These are phyloP conservation scores for Narcine bancroftii DNA, from an alignment of 2,113 vertebrate genomes.

Conservation along the genomic window DNA sequence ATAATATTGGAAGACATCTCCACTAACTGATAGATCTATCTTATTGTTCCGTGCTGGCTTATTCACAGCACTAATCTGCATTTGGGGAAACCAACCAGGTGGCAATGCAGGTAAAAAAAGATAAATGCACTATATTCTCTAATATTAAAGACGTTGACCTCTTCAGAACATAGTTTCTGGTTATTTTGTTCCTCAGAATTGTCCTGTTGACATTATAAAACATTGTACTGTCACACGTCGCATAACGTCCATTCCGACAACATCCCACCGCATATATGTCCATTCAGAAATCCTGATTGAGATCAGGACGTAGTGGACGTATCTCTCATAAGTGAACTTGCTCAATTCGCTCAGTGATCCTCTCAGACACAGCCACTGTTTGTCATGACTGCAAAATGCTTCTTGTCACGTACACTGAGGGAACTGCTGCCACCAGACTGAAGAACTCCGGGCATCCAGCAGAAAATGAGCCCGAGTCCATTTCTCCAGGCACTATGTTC, in stretches of 20 bases:
- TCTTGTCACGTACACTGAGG: too few species aligned
- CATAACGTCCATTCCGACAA: too few species aligned
- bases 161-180: neutral
- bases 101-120: neutral
- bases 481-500: constrained; percentile 48
- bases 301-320: too few species aligned
- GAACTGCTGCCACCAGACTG: too few species aligned
- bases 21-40: neutral
- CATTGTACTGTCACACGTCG: too few species aligned
- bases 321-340: too few species aligned
- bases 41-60: neutral
- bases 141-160: neutral
- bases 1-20: neutral
- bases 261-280: too few species aligned
- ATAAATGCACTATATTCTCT: neutral
- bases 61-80: neutral
- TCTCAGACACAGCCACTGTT: too few species aligned
- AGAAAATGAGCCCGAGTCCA: constrained; percentile 41
- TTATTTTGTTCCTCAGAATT: neutral
- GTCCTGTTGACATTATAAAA: neutral
- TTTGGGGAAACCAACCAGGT: neutral
- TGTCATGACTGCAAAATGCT: too few species aligned
- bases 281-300: too few species aligned
- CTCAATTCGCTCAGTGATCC: too few species aligned
- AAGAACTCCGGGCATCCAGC: too few species aligned